Base-by-base conservation (phyloP, 2,797 vertebrate species). In the Peromyscus aztecus region DNA sequence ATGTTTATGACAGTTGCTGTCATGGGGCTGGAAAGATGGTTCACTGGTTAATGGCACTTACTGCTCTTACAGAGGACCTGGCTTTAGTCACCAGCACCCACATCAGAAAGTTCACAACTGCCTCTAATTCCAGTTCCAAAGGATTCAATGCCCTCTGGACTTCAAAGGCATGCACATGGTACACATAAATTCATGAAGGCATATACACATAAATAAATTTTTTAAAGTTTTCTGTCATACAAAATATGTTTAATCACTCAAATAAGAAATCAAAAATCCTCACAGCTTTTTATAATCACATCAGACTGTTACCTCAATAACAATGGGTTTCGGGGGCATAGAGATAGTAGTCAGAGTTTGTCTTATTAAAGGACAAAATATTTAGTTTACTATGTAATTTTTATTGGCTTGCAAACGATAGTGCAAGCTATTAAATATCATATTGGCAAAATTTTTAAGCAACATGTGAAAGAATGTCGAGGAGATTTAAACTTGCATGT, bases 301-400 rank as follows among this genome's bases (percentile, higher is more conserved):
- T 6, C 55, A 84, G 23, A 67, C 7, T 83, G 27, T 37, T 21
- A 91, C 11, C 31, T 16, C 46, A 94, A 31, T 40, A 43, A 92
- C 77, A 69, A 31, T 34, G n/a, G n/a, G 3, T 46, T 88, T 55
- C 9, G 9, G 6, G 67, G 10, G 23, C 12, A 31, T 12, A 55
- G 31, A 31, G 17, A 55, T 80, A 31, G 76, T 23, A 9, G 49
- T 34, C 83, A 67, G 24, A n/a, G 34, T 52, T 34, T 71, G 21
- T 67, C 37, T 82, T 90, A 55, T 16, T 76, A 92, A 89, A 61
- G 61, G 24, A 76, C 43, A 91, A 87, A 88, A 78, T 63, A 87
- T 67, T 94, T 86, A 95, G 21, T 46, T 83, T 52, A 77, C 75
- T 89, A 23, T 89, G 37, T 12, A 40, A 92, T 88, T 86, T 65